Base-by-base conservation (phyloP, 1,140 invertebrate genomes). In the Hydropsyche tenuis region DNA sequence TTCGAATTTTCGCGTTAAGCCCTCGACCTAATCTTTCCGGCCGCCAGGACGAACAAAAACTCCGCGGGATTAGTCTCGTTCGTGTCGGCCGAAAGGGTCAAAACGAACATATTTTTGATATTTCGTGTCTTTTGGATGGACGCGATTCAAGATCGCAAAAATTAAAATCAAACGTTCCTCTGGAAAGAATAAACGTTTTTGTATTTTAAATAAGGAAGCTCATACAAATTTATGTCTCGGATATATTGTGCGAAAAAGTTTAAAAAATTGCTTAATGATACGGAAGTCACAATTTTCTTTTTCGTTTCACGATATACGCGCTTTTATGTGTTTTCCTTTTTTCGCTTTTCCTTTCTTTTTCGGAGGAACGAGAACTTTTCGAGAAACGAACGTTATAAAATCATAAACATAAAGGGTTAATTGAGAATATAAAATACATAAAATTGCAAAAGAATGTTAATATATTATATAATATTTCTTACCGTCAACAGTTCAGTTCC, bases 401-500 rank as follows among this genome's bases (percentile, higher is more conserved):
- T 37, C 30, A 37, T 37, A 37, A 37, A 37, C 9, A 37, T 37
- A 37, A 37, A 37, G 30, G 9, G 30, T 37, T 37, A 37, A 37
- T 37, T 37, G 3, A 37, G 9, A 37, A 37, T 37, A 37, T 37
- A 37, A 37, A 37, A 37, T 14, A n/a, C 22, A 60, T 22, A 60
- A 60, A 60, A 60, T 60, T 22, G 5, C 18, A 51, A 3, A 14
- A 51, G 42, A 63, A 25, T 7, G 63, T 37, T 4, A 37, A 37
- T 4, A 4, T 4, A 37, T 37, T 37, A 37, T 37, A 37, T 4
- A 7, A 30, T 46, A 45, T 75, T 70, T 45, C 82, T 84, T 77
- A 91, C 89, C 79, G 84, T 84, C 63, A 92, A 89, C 0, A 94
- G 91, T 76, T 81, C 82, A 0, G 89, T 90, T 46, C 87, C 88